Percentiles rank a stretch among this genome's conserved stretches.
phyloP scores from a whole-genome alignment of 2,113 vertebrate species.

The Vimba vimba region DNA sequence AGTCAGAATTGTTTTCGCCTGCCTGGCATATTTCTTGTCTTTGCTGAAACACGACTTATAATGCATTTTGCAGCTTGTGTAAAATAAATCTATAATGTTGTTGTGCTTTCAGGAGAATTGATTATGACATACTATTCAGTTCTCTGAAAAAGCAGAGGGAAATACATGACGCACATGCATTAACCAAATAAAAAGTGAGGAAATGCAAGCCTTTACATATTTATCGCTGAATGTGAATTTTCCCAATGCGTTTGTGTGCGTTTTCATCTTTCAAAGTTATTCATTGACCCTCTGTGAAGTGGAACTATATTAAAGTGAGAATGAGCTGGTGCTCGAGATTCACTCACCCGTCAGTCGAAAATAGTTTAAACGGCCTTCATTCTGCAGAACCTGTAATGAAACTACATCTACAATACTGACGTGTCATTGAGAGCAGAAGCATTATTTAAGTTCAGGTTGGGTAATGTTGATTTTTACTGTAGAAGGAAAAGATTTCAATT shows the following conservation, averaged over 20 bases:
- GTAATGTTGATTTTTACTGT: neutral
- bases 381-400: neutral
- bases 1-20: slow-evolving; percentile 5
- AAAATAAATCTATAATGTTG: slow-evolving; percentile 28
- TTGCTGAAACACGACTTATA: neutral
- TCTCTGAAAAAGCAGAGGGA: neutral
- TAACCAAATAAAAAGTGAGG: neutral
- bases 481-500: neutral
- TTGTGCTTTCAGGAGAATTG: slow-evolving; percentile 1
- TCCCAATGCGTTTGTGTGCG: neutral
- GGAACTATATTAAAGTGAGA: slow-evolving; percentile 27
- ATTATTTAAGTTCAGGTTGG: neutral
- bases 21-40: slow-evolving; percentile 10
- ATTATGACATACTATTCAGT: slow-evolving; percentile 25
- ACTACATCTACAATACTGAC: neutral
- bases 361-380: neutral
- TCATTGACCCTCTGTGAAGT: slow-evolving; percentile 5
- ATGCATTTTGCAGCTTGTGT: slow-evolving; percentile 19
- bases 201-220: slow-evolving; percentile 4
- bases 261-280: slow-evolving; percentile 8
- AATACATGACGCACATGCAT: neutral
- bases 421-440: neutral
- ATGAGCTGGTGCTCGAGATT: neutral
- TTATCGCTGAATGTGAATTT: slow-evolving; percentile 22
- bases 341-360: slow-evolving; percentile 9